A percentile compares a stretch with the other conserved stretches of the same genome.
phyloP scores from a whole-genome alignment of 2,797 vertebrate species.

The Hephaestus fuliginosus region DNA sequence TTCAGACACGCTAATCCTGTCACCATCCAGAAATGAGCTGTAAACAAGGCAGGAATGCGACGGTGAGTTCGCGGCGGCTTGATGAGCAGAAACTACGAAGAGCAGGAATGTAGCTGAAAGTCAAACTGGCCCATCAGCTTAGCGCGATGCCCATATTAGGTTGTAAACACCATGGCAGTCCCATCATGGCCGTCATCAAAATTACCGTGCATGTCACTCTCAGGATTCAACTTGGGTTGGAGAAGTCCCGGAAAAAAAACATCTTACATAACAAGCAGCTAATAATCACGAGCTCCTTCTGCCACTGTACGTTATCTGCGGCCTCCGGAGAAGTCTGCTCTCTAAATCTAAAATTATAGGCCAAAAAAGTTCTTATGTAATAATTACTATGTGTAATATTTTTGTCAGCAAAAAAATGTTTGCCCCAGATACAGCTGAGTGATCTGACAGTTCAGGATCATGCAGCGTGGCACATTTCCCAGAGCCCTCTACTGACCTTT shows the following conservation, averaged over 20 bases:
- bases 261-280: slow-evolving; percentile 43
- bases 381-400: slow-evolving; percentile 64
- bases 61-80: slow-evolving; percentile 39
- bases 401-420: slow-evolving; percentile 47
- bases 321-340: slow-evolving; percentile 44
- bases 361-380: slow-evolving; percentile 59
- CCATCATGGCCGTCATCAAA: not conserved
- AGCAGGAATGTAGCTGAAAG: slow-evolving; percentile 39
- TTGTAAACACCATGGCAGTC: slow-evolving; percentile 15
- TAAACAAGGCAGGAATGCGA: slow-evolving; percentile 53
- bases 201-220: slow-evolving; percentile 30
- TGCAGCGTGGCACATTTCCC: slow-evolving; percentile 54
- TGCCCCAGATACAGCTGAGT: slow-evolving; percentile 50
- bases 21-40: slow-evolving; percentile 30
- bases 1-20: slow-evolving; percentile 52
- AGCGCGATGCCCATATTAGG: slow-evolving; percentile 47
- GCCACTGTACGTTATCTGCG: slow-evolving; percentile 42
- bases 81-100: slow-evolving; percentile 46
- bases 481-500: slow-evolving; percentile 56
- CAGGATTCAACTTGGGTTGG: slow-evolving; percentile 10
- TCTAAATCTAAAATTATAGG: slow-evolving; percentile 73
- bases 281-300: slow-evolving; percentile 50
- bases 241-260: slow-evolving; percentile 44
- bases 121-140: slow-evolving; percentile 48
- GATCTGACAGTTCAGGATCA: slow-evolving; percentile 39